Percentiles rank a stretch among this genome's conserved stretches.
These are phyloP conservation scores for Chymomyza caudatula DNA, from an alignment of 2,888 invertebrate species.

Conservation along the genomic window DNA sequence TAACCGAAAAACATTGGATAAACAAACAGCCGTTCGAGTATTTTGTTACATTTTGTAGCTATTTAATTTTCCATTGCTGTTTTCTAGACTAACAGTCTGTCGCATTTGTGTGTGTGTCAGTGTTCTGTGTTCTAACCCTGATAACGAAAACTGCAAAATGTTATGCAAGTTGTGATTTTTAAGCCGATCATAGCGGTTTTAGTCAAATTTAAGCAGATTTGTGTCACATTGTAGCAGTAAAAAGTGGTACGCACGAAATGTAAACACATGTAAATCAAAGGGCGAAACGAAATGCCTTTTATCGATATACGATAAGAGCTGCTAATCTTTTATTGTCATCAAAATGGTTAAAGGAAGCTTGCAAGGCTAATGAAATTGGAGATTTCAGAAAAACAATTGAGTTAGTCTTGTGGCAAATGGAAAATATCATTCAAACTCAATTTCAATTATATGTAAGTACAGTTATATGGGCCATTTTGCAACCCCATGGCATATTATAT, in stretches of 20 bases:
- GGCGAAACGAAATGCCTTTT: conserved; percentile 34
- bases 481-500: background rate
- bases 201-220: conserved; percentile 79
- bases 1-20: conserved; percentile 77
- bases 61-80: conserved; percentile 29
- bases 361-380: background rate
- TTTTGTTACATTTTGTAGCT: conserved; percentile 57
- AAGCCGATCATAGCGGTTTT: conserved; percentile 77
- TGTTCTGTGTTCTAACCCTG: conserved; percentile 15
- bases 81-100: conserved; percentile 56
- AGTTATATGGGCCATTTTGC: background rate
- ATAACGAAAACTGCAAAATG: conserved; percentile 60
- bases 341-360: background rate
- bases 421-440: background rate
- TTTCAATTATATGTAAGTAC: background rate
- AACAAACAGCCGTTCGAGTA: conserved; percentile 73
- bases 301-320: background rate
- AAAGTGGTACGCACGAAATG: conserved; percentile 57
- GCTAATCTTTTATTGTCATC: background rate
- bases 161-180: conserved; percentile 70
- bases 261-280: conserved; percentile 70
- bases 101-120: conserved; percentile 61
- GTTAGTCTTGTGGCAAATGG: background rate
- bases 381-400: background rate
- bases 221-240: conserved; percentile 66